phyloP scores from a whole-genome alignment of 2,797 vertebrate species.

The Squalus acanthias region DNA sequence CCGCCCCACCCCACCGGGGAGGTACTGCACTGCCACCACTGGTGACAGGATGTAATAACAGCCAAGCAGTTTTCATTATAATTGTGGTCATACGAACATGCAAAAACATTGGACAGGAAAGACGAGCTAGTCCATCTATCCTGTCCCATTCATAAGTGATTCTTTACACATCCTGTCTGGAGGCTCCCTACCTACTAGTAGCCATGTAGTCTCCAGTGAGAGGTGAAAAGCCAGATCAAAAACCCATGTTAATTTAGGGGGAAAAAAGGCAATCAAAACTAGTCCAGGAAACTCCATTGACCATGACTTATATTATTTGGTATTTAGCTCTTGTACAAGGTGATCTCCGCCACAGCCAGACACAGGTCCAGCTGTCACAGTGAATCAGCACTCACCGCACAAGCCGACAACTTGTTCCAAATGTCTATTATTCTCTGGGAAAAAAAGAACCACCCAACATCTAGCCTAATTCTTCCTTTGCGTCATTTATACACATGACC shows the following conservation, averaged over 20 bases:
- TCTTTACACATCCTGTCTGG: background rate
- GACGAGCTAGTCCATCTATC: background rate
- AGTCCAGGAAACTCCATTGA: background rate
- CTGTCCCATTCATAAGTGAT: background rate
- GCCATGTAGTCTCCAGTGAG: background rate
- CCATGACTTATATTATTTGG: background rate
- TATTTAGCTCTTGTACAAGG: background rate
- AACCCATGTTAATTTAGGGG: background rate
- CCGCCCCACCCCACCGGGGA: background rate
- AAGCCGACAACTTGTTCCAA: background rate
- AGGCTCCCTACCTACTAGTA: background rate
- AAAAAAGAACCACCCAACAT: too few species aligned
- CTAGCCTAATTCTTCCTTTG: background rate
- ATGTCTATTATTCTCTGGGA: background rate
- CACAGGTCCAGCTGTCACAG: background rate
- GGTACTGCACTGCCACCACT: background rate
- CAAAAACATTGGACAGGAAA: background rate
- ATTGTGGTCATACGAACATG: background rate
- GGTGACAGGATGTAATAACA: background rate
- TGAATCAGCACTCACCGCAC: background rate
- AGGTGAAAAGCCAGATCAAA: background rate
- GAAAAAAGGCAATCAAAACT: background rate
- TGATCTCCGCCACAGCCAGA: background rate
- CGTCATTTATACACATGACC: background rate
- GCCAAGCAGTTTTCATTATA: background rate